These are phyloP conservation scores for Gibbula magus DNA, from an alignment of 2,888 invertebrate genomes.

Conservation along the genomic window DNA sequence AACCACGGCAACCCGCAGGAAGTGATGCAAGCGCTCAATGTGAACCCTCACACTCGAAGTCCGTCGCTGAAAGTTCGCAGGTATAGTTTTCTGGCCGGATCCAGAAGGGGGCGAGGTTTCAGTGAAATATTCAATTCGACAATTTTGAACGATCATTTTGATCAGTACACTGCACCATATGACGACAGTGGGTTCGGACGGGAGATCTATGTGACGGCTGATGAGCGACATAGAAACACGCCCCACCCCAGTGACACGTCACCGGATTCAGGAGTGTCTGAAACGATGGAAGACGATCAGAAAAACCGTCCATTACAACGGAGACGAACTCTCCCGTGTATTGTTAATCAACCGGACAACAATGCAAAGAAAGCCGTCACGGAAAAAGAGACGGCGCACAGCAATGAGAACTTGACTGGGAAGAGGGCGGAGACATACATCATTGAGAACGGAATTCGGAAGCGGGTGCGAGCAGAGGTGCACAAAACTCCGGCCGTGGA, in stretches of 20 bases:
- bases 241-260: constrained; percentile 56
- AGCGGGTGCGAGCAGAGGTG: constrained; percentile 69
- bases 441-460: constrained; percentile 74
- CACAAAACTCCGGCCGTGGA: constrained; percentile 41
- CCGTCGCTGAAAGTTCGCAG: constrained; percentile 69
- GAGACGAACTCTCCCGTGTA: constrained; percentile 71
- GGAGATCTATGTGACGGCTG: constrained; percentile 51
- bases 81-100: constrained; percentile 70
- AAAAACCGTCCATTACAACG: constrained; percentile 63
- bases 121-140: constrained; percentile 72
- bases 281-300: constrained; percentile 61
- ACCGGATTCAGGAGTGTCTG: constrained; percentile 71
- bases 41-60: constrained; percentile 58
- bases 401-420: constrained; percentile 64
- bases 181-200: constrained; percentile 69
- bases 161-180: constrained; percentile 70
- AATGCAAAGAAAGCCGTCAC: constrained; percentile 40
- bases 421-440: constrained; percentile 70
- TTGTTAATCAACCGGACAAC: constrained; percentile 55
- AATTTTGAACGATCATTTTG: constrained; percentile 73
- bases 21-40: constrained; percentile 31
- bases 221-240: constrained; percentile 40
- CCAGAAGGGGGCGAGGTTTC: constrained; percentile 66
- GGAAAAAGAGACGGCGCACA: constrained; percentile 62
- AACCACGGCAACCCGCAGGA: constrained; percentile 24